Percentiles rank a stretch among this genome's conserved stretches.
These are phyloP conservation scores for Clupea harengus DNA, from an alignment of 2,113 vertebrate genomes.

Conservation along the genomic window DNA sequence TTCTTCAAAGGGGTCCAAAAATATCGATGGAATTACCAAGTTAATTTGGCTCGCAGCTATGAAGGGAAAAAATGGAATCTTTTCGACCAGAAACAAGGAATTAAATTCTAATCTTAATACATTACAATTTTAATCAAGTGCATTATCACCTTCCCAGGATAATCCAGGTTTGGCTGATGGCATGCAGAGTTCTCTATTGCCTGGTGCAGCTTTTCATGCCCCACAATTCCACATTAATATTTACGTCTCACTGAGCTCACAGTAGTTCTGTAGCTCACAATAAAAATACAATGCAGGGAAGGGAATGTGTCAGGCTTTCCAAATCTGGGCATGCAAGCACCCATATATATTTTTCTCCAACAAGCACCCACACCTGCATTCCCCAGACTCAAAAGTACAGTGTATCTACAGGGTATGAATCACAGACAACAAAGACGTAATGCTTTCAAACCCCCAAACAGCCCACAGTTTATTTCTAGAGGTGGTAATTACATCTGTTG, in stretches of 20 bases:
- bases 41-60: constrained; percentile 35
- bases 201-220: constrained; percentile 52
- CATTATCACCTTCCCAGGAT: constrained; percentile 58
- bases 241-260: constrained; percentile 53
- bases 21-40: constrained; percentile 37
- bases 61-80: constrained; percentile 40
- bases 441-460: neutral
- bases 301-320: neutral
- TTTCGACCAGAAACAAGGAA: constrained; percentile 52
- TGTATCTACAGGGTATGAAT: constrained; percentile 3
- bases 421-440: neutral
- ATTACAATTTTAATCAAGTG: constrained; percentile 65
- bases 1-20: constrained; percentile 25
- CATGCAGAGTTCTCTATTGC: constrained; percentile 53
- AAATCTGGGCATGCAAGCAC: neutral
- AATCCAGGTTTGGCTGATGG: constrained; percentile 60
- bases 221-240: constrained; percentile 59
- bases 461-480: constrained; percentile 14
- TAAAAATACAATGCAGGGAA: neutral
- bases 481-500: constrained; percentile 7
- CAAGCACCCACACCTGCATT: neutral
- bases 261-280: constrained; percentile 20
- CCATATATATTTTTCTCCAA: neutral
- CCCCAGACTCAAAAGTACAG: neutral
- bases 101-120: constrained; percentile 60